phyloP scores from a whole-genome alignment of 2,888 invertebrate species.

The Cryptophagus acutangulus region DNA sequence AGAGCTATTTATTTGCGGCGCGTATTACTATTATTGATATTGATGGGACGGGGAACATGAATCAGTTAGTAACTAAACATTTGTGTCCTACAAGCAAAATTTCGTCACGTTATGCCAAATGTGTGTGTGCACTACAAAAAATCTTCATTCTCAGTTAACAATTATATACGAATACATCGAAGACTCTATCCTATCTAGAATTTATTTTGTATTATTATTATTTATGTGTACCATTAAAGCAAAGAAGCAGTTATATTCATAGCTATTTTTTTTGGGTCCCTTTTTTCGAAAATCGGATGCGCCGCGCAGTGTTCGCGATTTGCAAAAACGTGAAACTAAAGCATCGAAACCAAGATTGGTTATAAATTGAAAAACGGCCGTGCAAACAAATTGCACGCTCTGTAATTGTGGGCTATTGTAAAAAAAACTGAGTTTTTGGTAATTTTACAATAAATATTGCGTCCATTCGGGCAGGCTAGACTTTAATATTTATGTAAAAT shows the following conservation, averaged over 20 bases:
- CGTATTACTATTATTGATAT: too few relatives aligned
- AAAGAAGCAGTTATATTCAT: neutral
- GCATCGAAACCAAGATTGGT: constrained; percentile 36
- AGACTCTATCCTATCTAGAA: too few relatives aligned
- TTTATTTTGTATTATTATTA: too few relatives aligned
- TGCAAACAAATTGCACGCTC: constrained; percentile 29
- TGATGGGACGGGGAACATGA: too few relatives aligned
- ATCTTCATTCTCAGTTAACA: too few relatives aligned
- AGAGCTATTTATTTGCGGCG: too few relatives aligned
- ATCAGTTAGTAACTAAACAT: too few relatives aligned
- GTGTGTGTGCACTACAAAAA: too few relatives aligned
- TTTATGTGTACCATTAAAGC: too few relatives aligned
- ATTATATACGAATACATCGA: too few relatives aligned
- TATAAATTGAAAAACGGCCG: constrained; percentile 38
- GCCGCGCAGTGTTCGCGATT: constrained; percentile 16
- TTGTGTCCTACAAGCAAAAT: too few relatives aligned
- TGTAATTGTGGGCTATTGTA: constrained; percentile 48
- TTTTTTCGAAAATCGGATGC: constrained; percentile 18
- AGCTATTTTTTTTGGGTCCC: constrained; percentile 31
- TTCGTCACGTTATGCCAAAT: too few relatives aligned
- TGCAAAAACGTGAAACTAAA: constrained; percentile 35
- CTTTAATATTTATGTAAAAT: constrained; percentile 50
- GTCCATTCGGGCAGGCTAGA: constrained; percentile 49
- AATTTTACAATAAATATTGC: constrained; percentile 50
- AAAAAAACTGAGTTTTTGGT: constrained; percentile 45